Conservation (phyloP, 2,797 vertebrate species). For the Lophius americanus region DNA sequence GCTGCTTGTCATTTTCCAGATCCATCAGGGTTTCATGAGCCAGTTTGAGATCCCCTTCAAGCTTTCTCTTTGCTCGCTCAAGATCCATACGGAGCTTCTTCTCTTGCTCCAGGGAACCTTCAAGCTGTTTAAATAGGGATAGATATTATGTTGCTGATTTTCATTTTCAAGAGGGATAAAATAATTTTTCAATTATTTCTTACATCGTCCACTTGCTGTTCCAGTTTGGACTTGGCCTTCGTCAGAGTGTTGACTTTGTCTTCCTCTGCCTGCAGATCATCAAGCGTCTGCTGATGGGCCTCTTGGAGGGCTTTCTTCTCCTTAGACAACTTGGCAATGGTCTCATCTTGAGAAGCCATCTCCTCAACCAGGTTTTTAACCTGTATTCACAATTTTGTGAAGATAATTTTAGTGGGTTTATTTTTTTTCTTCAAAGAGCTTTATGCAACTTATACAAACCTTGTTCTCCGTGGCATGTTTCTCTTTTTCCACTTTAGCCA, state of each 20-base stretch:
- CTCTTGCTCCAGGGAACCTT: conserved; percentile 88
- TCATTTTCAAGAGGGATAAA: not conserved
- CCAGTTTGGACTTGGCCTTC: conserved; percentile 85
- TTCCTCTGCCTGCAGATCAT: conserved; percentile 85
- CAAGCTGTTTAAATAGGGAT: conserved; percentile 71
- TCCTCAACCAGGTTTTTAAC: conserved; percentile 87
- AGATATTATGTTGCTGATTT: conserved; percentile 8
- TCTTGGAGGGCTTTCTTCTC: conserved; percentile 82
- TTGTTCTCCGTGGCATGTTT: conserved; percentile 71
- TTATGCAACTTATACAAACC: conserved; percentile 21
- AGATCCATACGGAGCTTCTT: conserved; percentile 87
- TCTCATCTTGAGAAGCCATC: conserved; percentile 82
- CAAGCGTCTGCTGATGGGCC: conserved; percentile 82
- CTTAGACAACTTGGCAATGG: conserved; percentile 79
- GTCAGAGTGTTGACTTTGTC: conserved; percentile 86
- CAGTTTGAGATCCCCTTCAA: conserved; percentile 89
- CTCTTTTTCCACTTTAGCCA: conserved; percentile 72
- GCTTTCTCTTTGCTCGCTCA: conserved; percentile 86
- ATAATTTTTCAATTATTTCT: conserved; percentile 10
- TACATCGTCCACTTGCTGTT: conserved; percentile 87
- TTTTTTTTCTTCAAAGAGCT: too few relatives aligned
- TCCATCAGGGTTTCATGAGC: conserved; percentile 86
- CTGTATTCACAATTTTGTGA: conserved; percentile 29
- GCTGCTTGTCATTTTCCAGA: conserved; percentile 87
- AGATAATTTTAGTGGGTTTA: not conserved